A percentile compares a stretch with the other conserved stretches of the same genome.
Evolutionary conservation across 1,140 invertebrate species (phyloP).

Genomic region (Hyles vespertilio): DNA sequence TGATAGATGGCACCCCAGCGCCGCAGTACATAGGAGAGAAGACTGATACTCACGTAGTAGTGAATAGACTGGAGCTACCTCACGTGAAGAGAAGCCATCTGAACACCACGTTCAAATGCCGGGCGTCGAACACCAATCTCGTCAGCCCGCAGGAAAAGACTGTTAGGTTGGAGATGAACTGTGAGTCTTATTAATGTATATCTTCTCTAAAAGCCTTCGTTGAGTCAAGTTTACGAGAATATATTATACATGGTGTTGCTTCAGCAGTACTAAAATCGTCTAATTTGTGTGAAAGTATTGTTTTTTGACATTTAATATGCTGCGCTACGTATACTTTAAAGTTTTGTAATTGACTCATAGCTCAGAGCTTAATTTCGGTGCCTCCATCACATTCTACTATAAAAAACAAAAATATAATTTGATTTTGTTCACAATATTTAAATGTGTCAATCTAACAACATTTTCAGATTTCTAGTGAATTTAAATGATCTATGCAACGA

Average conservation of each 20-base stretch:
- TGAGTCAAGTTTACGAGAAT: too few relatives aligned
- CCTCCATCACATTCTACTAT: too few relatives aligned
- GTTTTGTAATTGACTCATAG: background rate
- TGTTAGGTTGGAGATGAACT: constrained; percentile 85
- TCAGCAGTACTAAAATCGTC: too few relatives aligned
- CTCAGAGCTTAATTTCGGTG: background rate
- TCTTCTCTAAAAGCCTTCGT: too few relatives aligned
- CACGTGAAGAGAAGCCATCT: constrained; percentile 84
- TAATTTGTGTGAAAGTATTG: too few relatives aligned
- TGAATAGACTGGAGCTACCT: constrained; percentile 84
- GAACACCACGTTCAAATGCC: constrained; percentile 90
- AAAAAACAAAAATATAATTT: too few relatives aligned
- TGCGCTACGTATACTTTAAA: too few relatives aligned
- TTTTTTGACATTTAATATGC: too few relatives aligned
- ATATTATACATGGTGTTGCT: too few relatives aligned
- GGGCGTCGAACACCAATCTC: constrained; percentile 90
- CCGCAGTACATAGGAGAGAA: constrained; percentile 76
- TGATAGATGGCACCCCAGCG: constrained; percentile 83
- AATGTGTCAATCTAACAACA: background rate
- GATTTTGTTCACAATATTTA: background rate
- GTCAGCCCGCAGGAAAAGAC: constrained; percentile 87
- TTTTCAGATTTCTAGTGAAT: background rate
- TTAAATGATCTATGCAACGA: background rate
- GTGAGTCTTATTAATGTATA: constrained; percentile 76
- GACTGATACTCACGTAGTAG: constrained; percentile 83